Conservation (phyloP, 2,888 invertebrate species). For the Drosophila neoperkinsi region DNA sequence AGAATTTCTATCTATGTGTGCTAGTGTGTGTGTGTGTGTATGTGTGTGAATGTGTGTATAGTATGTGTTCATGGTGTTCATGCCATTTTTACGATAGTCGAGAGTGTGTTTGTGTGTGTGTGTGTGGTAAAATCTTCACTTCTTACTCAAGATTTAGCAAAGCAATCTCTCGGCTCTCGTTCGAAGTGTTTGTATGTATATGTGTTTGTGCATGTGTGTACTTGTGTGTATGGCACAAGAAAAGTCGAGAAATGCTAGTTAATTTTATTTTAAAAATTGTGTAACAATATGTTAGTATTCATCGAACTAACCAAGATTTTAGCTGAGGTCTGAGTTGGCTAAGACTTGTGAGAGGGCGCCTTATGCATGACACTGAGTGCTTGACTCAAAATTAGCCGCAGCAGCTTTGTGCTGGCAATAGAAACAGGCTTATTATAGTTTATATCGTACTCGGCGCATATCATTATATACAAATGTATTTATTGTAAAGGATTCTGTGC, state of each 20-base stretch:
- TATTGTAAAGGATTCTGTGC: neutral
- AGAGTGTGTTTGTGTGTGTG: slow-evolving; percentile 8
- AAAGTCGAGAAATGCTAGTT: slow-evolving; percentile 49
- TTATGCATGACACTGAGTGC: slow-evolving; percentile 38
- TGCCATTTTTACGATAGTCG: slow-evolving; percentile 5
- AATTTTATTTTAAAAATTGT: slow-evolving; percentile 70
- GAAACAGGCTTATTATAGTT: slow-evolving; percentile 3
- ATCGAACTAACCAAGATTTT: slow-evolving; percentile 36
- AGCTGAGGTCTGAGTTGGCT: slow-evolving; percentile 23
- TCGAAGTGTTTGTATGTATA: neutral
- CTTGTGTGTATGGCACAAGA: slow-evolving; percentile 21
- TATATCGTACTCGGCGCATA: neutral
- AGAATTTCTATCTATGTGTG: slow-evolving; percentile 30
- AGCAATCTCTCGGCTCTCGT: slow-evolving; percentile 47
- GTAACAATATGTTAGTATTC: slow-evolving; percentile 63
- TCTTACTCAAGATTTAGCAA: slow-evolving; percentile 30
- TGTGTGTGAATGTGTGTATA: slow-evolving; percentile 21
- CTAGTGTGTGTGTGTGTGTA: slow-evolving; percentile 5
- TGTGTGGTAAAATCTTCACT: slow-evolving; percentile 45
- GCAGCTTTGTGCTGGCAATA: neutral
- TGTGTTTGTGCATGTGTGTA: slow-evolving; percentile 1
- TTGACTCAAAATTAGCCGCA: slow-evolving; percentile 13
- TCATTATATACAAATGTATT: neutral
- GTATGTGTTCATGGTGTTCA: slow-evolving; percentile 5
- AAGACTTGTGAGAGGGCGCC: neutral